A percentile compares a stretch with the other conserved stretches of the same genome.
Evolutionary conservation across 2,113 vertebrate species (phyloP).

Genomic region (Phaethon lepturus): DNA sequence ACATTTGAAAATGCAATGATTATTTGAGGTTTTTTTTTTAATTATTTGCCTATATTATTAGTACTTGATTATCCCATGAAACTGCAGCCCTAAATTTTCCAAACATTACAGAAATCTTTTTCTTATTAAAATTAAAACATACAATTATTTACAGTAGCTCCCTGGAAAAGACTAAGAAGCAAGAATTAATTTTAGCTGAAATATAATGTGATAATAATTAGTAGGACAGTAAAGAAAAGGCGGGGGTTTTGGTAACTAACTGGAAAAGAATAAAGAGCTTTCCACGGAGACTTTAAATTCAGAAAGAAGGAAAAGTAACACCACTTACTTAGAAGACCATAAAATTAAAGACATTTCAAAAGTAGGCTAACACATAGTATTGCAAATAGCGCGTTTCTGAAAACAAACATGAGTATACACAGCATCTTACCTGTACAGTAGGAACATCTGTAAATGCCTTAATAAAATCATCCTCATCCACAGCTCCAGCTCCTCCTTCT

Average conservation of each 20-base stretch:
- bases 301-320: not conserved
- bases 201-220: not conserved
- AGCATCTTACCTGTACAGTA: slow-evolving; percentile 85
- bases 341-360: not conserved
- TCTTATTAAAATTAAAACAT: not conserved
- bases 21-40: not conserved
- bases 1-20: not conserved
- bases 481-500: slow-evolving; percentile 87
- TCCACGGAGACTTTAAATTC: not conserved
- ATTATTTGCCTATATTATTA: not conserved
- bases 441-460: slow-evolving; percentile 95
- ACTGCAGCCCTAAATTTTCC: not conserved
- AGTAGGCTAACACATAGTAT: not conserved
- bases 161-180: not conserved
- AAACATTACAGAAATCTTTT: not conserved
- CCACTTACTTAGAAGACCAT: not conserved
- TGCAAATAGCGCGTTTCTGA: not conserved
- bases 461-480: slow-evolving; percentile 96
- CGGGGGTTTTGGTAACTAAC: not conserved
- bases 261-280: not conserved
- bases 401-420: not conserved
- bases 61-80: not conserved
- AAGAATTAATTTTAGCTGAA: not conserved
- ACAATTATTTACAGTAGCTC: not conserved
- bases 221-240: not conserved